Conservation (phyloP, 1,140 invertebrate species). For the Pseudobourletiella spinata region DNA sequence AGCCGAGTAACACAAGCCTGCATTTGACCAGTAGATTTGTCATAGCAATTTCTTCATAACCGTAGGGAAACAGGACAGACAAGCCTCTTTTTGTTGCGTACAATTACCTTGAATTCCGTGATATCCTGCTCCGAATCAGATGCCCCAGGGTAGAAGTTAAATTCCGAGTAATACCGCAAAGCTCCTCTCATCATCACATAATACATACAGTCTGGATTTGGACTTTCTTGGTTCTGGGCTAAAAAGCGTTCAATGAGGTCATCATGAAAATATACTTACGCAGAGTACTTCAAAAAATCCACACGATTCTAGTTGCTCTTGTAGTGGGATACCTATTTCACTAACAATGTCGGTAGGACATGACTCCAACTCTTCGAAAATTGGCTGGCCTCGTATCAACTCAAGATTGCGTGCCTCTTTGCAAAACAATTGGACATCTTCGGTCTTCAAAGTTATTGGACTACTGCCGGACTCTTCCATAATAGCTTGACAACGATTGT, state of each 20-base stretch:
- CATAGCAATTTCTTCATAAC: too few species aligned
- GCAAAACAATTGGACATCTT: constrained; percentile 72
- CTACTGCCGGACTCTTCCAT: constrained; percentile 64
- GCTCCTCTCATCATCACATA: constrained; percentile 82
- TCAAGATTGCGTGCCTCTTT: constrained; percentile 70
- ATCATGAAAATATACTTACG: constrained; percentile 4
- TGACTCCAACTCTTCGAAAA: constrained; percentile 67
- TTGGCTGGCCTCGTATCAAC: constrained; percentile 66
- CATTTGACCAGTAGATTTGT: constrained; percentile 35
- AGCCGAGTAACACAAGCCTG: constrained; percentile 65
- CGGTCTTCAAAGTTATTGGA: constrained; percentile 60
- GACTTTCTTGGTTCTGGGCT: constrained; percentile 57
- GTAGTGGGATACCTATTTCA: constrained; percentile 48
- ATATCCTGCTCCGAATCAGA: constrained; percentile 84
- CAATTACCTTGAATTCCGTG: constrained; percentile 63
- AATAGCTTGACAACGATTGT: constrained; percentile 67
- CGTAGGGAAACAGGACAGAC: too few species aligned
- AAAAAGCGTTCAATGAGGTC: constrained; percentile 27
- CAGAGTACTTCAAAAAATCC: background rate
- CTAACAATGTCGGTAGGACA: constrained; percentile 46
- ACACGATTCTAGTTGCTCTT: too few species aligned
- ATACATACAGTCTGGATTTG: constrained; percentile 77
- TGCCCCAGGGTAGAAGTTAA: constrained; percentile 80
- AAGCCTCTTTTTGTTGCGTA: background rate
- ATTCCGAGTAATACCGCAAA: constrained; percentile 82